phyloP scores from a whole-genome alignment of 2,797 vertebrate species.

The Mormyrus hasselquistii region DNA sequence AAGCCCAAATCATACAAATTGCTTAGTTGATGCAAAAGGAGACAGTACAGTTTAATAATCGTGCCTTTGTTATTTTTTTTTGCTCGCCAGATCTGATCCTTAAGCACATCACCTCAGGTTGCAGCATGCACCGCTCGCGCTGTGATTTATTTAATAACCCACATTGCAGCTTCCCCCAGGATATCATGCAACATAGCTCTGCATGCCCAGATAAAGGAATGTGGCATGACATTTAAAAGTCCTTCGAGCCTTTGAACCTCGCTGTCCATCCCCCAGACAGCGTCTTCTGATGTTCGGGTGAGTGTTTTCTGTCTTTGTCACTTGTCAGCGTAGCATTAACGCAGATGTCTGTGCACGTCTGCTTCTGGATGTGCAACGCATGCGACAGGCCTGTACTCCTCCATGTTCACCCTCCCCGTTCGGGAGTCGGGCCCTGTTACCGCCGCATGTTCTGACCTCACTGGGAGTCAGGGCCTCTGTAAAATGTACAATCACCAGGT shows the following conservation, averaged over 20 bases:
- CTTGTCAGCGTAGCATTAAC: not conserved
- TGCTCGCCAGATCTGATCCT: not conserved
- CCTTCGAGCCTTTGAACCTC: not conserved
- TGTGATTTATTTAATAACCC: not conserved
- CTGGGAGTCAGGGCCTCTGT: not conserved
- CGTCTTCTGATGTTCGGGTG: not conserved
- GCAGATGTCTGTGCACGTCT: not conserved
- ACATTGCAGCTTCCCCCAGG: not conserved
- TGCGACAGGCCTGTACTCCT: not conserved
- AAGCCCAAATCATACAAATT: not conserved
- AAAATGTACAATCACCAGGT: not conserved
- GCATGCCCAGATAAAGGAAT: not conserved
- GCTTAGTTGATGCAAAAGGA: not conserved
- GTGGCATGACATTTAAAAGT: not conserved
- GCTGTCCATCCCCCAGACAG: not conserved
- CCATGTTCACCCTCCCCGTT: not conserved
- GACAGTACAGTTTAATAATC: not conserved
- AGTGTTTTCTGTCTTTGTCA: not conserved
- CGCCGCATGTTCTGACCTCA: not conserved
- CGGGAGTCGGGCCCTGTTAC: not conserved
- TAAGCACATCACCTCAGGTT: not conserved
- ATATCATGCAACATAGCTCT: not conserved
- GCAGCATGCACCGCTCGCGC: not conserved
- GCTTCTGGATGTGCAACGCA: not conserved
- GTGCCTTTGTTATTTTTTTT: not conserved